phyloP scores from a whole-genome alignment of 2,888 invertebrate species.

The Ischnus inquisitorius region DNA sequence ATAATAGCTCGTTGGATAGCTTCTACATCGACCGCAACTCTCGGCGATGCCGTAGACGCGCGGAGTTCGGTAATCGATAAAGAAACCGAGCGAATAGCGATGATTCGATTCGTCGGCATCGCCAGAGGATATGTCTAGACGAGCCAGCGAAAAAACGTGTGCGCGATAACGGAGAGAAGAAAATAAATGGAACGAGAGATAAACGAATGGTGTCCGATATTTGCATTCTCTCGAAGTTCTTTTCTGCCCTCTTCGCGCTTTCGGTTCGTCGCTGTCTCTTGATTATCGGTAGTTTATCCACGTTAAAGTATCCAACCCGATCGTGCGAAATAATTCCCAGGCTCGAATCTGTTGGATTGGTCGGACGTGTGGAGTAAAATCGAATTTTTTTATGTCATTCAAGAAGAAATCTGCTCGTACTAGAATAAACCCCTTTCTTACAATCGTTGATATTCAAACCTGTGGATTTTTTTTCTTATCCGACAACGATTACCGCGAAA shows the following conservation, averaged over 20 bases:
- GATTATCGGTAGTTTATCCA: conserved; percentile 53
- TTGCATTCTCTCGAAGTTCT: not conserved
- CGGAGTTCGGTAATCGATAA: conserved; percentile 40
- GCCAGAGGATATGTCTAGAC: conserved; percentile 2
- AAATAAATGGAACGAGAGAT: conserved; percentile 39
- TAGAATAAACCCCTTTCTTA: too few relatives aligned
- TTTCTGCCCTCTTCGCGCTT: not conserved
- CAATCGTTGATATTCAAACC: too few relatives aligned
- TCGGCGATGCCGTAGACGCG: not conserved
- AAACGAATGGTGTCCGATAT: conserved; percentile 33
- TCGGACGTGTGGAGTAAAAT: too few relatives aligned
- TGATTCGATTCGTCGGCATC: conserved; percentile 57
- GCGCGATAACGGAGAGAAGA: not conserved
- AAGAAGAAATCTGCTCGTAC: too few relatives aligned
- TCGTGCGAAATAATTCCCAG: too few relatives aligned
- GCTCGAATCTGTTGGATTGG: too few relatives aligned
- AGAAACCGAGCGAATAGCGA: conserved; percentile 32
- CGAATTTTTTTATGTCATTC: too few relatives aligned
- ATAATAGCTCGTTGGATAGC: not conserved
- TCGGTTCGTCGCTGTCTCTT: conserved; percentile 22
- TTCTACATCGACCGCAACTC: conserved; percentile 1
- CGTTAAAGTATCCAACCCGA: conserved; percentile 54
- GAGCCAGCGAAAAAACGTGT: not conserved
- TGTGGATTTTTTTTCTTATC: too few relatives aligned
- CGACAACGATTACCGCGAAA: not conserved